Conservation (phyloP, 1,140 invertebrate genomes). For the Zaprionus gabonicus region DNA sequence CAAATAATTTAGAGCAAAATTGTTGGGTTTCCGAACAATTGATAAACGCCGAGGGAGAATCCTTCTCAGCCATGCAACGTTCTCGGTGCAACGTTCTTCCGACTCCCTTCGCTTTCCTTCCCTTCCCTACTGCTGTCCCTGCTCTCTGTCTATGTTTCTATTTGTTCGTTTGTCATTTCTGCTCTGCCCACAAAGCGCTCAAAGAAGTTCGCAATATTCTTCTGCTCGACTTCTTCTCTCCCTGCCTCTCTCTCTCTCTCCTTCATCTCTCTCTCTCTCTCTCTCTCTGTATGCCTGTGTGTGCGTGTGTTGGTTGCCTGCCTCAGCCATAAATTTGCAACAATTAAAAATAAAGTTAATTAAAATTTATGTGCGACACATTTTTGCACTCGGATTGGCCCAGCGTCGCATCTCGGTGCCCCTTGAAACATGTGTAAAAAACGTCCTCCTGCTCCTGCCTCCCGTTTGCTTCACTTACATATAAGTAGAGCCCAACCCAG, state of each 20-base stretch:
- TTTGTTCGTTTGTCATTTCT: constrained; percentile 74
- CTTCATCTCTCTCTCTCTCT: not conserved
- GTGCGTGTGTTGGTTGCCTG: constrained; percentile 34
- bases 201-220: constrained; percentile 19
- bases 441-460: not conserved
- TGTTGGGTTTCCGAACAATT: constrained; percentile 57
- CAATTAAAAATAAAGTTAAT: constrained; percentile 84
- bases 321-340: constrained; percentile 78
- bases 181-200: constrained; percentile 52
- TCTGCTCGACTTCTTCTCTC: not conserved
- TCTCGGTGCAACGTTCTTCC: constrained; percentile 28
- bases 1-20: constrained; percentile 83
- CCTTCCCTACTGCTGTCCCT: constrained; percentile 1
- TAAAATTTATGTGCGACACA: constrained; percentile 83
- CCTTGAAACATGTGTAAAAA: constrained; percentile 42
- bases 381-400: constrained; percentile 59
- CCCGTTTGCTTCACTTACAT: not conserved
- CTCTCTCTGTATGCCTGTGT: not conserved
- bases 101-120: not conserved
- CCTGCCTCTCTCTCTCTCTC: constrained; percentile 6
- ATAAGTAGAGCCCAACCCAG: constrained; percentile 39
- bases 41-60: constrained; percentile 27
- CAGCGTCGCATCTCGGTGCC: not conserved
- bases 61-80: constrained; percentile 44
- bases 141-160: constrained; percentile 41